Conservation (phyloP, 2,113 vertebrate genomes). For the Podarcis muralis region DNA sequence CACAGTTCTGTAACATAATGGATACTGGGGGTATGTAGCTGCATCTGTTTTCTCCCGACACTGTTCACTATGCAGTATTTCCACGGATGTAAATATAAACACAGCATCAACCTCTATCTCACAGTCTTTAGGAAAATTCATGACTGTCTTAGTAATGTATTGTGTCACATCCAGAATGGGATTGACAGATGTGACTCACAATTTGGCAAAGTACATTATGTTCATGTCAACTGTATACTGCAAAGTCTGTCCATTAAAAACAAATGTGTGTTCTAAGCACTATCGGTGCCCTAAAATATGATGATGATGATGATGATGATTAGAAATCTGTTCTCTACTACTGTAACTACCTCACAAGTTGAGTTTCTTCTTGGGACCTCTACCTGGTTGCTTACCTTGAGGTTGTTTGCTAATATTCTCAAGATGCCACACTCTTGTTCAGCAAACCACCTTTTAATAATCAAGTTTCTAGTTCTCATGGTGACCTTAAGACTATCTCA, state of each 20-base stretch:
- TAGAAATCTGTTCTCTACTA: neutral
- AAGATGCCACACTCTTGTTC: neutral
- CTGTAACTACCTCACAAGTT: neutral
- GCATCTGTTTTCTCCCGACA: neutral
- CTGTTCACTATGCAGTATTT: neutral
- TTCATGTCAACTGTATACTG: conserved; percentile 33
- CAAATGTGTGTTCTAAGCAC: conserved; percentile 12
- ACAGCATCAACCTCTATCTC: neutral
- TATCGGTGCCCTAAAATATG: neutral
- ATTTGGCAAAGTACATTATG: conserved; percentile 22
- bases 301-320: no score
- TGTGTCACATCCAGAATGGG: neutral
- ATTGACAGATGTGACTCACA: conserved; percentile 7
- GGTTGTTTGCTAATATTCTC: neutral
- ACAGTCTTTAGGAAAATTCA: neutral
- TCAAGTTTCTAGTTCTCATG: neutral
- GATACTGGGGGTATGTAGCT: neutral
- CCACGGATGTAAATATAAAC: neutral
- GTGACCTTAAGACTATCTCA: neutral
- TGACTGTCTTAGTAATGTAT: neutral
- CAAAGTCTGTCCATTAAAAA: conserved; percentile 42
- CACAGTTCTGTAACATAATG: neutral
- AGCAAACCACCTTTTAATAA: neutral
- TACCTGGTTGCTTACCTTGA: neutral
- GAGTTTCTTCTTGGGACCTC: neutral